These are phyloP conservation scores for Kuschelorhynchus macadamiae DNA, from an alignment of 2,888 invertebrate species.

Conservation along the genomic window DNA sequence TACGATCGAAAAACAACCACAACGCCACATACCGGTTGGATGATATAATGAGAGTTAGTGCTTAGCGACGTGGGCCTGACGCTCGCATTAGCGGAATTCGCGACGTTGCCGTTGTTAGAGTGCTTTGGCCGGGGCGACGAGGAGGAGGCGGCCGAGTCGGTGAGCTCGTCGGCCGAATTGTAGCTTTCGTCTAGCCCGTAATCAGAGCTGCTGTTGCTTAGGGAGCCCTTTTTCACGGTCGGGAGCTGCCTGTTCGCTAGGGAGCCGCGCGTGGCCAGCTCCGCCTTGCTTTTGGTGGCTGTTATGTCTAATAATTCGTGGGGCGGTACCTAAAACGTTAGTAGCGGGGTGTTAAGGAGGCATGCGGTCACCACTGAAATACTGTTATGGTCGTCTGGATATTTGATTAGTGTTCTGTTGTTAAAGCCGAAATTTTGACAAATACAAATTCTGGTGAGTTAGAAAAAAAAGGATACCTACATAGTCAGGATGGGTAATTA, in stretches of 20 bases:
- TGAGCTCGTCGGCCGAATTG: slow-evolving; percentile 72
- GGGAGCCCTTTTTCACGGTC: slow-evolving; percentile 70
- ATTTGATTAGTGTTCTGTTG: neutral
- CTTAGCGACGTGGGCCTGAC: slow-evolving; percentile 43
- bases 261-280: slow-evolving; percentile 85
- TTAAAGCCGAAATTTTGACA: neutral
- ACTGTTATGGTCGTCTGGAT: slow-evolving; percentile 1
- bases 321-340: slow-evolving; percentile 75
- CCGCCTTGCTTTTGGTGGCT: slow-evolving; percentile 86
- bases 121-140: slow-evolving; percentile 34
- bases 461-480: too few species aligned
- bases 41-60: slow-evolving; percentile 50
- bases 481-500: too few species aligned
- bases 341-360: neutral
- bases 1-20: slow-evolving; percentile 11
- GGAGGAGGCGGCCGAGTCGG: slow-evolving; percentile 66
- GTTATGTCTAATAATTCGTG: slow-evolving; percentile 90
- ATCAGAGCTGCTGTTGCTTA: slow-evolving; percentile 76
- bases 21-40: slow-evolving; percentile 48
- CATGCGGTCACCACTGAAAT: neutral
- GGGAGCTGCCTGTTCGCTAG: slow-evolving; percentile 81
- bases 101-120: slow-evolving; percentile 21
- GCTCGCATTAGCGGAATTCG: slow-evolving; percentile 16
- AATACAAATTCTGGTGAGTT: too few species aligned
- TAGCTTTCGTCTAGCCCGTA: slow-evolving; percentile 85